Percentiles rank a stretch among this genome's conserved stretches.
phyloP scores from a whole-genome alignment of 2,113 vertebrate species.

The Macrotis lagotis region DNA sequence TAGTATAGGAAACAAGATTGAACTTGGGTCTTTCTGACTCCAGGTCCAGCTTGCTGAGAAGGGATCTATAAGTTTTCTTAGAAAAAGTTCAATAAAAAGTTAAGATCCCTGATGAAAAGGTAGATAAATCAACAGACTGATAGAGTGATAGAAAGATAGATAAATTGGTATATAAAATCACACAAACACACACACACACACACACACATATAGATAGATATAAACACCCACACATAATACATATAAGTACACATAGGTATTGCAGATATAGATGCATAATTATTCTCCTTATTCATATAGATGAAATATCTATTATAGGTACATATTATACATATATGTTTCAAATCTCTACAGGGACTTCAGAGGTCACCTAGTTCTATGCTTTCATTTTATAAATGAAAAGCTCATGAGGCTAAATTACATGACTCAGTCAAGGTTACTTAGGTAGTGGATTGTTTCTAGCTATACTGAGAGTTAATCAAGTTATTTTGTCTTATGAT shows the following conservation, averaged over 20 bases:
- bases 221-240: background rate
- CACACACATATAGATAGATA: too few species aligned
- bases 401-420: background rate
- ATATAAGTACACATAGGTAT: background rate
- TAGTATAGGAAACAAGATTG: background rate
- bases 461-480: conserved; percentile 57
- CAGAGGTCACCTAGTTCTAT: background rate
- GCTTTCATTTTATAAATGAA: background rate
- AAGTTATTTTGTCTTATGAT: conserved; percentile 63
- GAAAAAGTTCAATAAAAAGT: background rate
- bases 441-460: background rate
- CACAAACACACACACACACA: too few species aligned
- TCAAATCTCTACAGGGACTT: background rate
- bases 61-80: background rate
- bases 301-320: background rate
- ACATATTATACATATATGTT: background rate
- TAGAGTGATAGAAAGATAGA: too few species aligned
- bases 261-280: background rate
- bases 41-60: background rate
- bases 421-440: background rate
- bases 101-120: background rate
- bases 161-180: too few species aligned
- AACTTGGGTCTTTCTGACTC: background rate
- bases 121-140: too few species aligned
- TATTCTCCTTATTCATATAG: too few species aligned